A percentile compares a stretch with the other conserved stretches of the same genome.
Conservation (phyloP, 1,140 invertebrate genomes). For the Ceratitis capitata region DNA sequence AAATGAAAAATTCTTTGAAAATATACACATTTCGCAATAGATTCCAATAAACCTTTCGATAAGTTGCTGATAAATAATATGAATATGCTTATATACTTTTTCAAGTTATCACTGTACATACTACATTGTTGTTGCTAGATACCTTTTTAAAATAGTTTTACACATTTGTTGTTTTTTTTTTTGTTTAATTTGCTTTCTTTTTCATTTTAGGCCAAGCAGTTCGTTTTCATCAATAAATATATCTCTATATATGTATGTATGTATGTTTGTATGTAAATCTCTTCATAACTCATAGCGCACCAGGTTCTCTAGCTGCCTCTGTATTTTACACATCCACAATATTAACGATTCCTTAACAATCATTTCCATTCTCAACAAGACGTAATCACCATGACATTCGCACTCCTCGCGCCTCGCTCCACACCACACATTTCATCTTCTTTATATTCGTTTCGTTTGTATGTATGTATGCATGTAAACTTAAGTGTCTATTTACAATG, state of each 20-base stretch:
- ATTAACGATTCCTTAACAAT: background rate
- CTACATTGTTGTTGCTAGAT: no score
- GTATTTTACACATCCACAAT: background rate
- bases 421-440: background rate
- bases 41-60: background rate
- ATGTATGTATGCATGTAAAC: no score
- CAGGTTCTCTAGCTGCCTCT: background rate
- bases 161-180: background rate
- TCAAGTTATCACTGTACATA: conserved; percentile 20
- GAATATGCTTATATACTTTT: background rate
- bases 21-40: background rate
- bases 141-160: background rate
- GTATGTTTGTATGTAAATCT: no score
- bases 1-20: background rate
- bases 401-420: background rate
- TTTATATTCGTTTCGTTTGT: no score
- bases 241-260: no score
- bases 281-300: background rate
- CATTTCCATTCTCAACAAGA: background rate
- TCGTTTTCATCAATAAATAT: conserved; percentile 5
- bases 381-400: background rate
- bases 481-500: conserved; percentile 74
- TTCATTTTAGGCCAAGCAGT: background rate
- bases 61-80: background rate
- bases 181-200: background rate